A percentile compares a stretch with the other conserved stretches of the same genome.
phyloP scores from a whole-genome alignment of 2,797 vertebrate genomes.

The Pangasius macronema region DNA sequence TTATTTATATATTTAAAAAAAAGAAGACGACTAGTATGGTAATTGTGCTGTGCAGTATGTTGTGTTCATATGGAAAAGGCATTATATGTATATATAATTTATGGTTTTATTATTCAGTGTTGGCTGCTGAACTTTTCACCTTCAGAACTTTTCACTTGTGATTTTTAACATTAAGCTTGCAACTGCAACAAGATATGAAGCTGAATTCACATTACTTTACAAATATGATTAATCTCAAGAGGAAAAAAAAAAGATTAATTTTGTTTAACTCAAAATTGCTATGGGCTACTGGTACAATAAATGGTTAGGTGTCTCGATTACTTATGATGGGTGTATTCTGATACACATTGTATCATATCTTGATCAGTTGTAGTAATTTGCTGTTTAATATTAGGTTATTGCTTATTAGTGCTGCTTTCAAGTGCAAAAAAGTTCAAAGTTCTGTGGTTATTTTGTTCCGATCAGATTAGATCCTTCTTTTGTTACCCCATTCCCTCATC shows the following conservation, averaged over 20 bases:
- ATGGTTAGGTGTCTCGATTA: not conserved
- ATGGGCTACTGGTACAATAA: not conserved
- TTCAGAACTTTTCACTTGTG: not conserved
- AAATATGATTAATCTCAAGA: not conserved
- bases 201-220: not conserved
- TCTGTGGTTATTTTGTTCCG: not conserved
- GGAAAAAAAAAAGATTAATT: not conserved
- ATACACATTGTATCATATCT: not conserved
- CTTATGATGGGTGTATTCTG: not conserved
- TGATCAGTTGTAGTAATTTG: not conserved
- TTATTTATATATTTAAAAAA: not conserved
- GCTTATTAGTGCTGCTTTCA: not conserved
- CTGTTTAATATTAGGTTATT: not conserved
- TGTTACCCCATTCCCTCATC: not conserved
- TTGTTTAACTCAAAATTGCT: not conserved
- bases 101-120: not conserved
- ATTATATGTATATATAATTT: not conserved
- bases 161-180: not conserved
- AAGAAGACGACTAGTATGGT: not conserved
- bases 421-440: not conserved
- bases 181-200: not conserved
- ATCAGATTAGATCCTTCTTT: not conserved
- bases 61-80: not conserved
- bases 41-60: too few species aligned
- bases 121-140: not conserved